Base-by-base conservation (phyloP, 2,888 invertebrate species). In the Napeogenes sylphis region DNA sequence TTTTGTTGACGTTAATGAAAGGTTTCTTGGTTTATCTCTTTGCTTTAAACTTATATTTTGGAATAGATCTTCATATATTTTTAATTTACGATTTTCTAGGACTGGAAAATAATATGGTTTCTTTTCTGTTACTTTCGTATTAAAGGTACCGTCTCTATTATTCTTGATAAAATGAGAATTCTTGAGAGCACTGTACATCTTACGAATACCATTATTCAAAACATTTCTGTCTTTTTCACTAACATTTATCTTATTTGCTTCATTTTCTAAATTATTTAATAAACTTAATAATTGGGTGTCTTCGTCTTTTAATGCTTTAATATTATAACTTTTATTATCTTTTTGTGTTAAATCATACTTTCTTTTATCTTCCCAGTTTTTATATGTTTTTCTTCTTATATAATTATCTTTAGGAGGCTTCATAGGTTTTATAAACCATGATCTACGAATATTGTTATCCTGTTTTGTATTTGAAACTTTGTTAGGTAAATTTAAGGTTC, bases 141-240 rank as follows among this genome's bases (percentile, higher is more conserved):
- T 30, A 30, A 30, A 10, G 10, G 10, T 10, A 51, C 2, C 4
- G n/a, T 47, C n/a, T 47, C 30, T 51, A 8, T 51, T 51, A 5
- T 30, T 30, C 4, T 12, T 51, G 30, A 30, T 30, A 2, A 51
- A 51, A 51, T 30, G 30, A 3, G 55, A 54, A 46, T 67, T 51
- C 45, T 55, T 60, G 33, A 63, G 10, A 58, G 60, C 60, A 35
- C 66, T 58, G 21, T 87, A 87, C 59, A 88, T 84, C 75, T 82
- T 82, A 61, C 81, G 75, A 21, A 87, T 77, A 75, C 83, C 87
- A 2, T 74, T 78, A 71, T 87, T 81, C 59, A 87, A 76, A 58
- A 84, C 68, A 69, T 82, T 74, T 72, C 81, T 87, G 64, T 82
- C 79, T 4, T 65, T 73, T 3, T 73, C 75, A 62, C 75, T 72